Evolutionary conservation across 2,113 vertebrate genomes (phyloP).

Genomic region (Hippocampus guttulatus): DNA sequence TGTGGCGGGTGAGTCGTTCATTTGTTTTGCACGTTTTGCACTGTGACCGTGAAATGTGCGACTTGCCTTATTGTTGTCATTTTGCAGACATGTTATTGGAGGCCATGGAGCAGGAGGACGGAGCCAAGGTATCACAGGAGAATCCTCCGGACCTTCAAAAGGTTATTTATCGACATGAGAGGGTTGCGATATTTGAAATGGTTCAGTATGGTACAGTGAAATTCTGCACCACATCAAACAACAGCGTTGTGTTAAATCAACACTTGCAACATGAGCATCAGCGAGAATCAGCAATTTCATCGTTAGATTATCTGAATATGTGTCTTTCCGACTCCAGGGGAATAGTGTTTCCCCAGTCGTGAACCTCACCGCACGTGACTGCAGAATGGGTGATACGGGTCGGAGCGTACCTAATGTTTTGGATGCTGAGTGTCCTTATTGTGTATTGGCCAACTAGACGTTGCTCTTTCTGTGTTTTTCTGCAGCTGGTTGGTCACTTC

Average conservation of each 20-base stretch:
- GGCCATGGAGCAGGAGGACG: conserved; percentile 60
- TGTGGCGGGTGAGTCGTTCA: conserved; percentile 28
- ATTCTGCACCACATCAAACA: neutral
- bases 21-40: neutral
- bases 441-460: neutral
- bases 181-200: neutral
- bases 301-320: too few relatives aligned
- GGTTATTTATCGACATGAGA: neutral
- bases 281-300: too few relatives aligned
- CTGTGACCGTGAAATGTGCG: neutral
- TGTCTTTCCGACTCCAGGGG: too few relatives aligned
- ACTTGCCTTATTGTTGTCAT: conserved; percentile 4
- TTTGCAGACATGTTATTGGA: conserved; percentile 53
- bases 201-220: neutral
- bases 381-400: too few relatives aligned
- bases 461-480: conserved; percentile 4
- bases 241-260: neutral
- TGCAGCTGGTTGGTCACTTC: conserved; percentile 55
- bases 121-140: conserved; percentile 49
- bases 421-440: neutral
- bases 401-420: neutral
- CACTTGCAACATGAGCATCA: neutral
- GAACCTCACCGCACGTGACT: too few relatives aligned
- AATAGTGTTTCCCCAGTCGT: too few relatives aligned
- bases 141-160: neutral